Conservation (phyloP, 2,113 vertebrate species). For the Psittacus erithacus region DNA sequence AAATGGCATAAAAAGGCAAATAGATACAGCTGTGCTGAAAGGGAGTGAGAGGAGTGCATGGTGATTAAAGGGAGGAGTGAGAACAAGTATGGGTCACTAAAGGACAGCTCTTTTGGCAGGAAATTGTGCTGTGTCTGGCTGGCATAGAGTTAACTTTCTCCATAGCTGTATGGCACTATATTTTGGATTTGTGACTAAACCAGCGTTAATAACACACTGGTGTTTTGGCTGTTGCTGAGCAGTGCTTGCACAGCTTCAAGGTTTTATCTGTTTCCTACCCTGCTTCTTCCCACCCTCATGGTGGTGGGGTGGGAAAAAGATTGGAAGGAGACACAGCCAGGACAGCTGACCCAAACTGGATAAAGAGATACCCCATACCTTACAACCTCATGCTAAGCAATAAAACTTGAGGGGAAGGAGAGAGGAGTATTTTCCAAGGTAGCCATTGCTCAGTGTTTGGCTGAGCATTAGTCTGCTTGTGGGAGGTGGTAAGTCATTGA, state of each 20-base stretch:
- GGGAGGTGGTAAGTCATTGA: not conserved
- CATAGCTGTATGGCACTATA: fast-evolving
- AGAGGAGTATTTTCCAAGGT: not conserved
- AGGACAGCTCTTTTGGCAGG: not conserved
- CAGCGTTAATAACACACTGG: not conserved
- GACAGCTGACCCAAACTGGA: not conserved
- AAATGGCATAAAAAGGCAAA: not conserved
- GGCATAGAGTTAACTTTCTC: not conserved
- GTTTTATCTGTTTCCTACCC: not conserved
- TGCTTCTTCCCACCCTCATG: fast-evolving
- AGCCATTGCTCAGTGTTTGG: not conserved
- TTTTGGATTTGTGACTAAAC: not conserved
- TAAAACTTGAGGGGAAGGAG: not conserved
- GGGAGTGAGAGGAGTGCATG: not conserved
- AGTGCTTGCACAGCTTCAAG: not conserved
- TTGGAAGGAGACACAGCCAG: not conserved
- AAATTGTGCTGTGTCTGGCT: not conserved
- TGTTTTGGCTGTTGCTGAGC: not conserved
- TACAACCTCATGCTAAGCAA: not conserved
- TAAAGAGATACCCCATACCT: not conserved
- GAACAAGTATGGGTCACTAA: not conserved
- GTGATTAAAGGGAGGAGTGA: not conserved
- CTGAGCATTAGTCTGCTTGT: fast-evolving
- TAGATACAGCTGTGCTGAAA: not conserved
- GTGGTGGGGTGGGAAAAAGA: not conserved